Conservation (phyloP, 30 jellyfish, hydroid and myxozoan species). For the Aurelia sp. region DNA sequence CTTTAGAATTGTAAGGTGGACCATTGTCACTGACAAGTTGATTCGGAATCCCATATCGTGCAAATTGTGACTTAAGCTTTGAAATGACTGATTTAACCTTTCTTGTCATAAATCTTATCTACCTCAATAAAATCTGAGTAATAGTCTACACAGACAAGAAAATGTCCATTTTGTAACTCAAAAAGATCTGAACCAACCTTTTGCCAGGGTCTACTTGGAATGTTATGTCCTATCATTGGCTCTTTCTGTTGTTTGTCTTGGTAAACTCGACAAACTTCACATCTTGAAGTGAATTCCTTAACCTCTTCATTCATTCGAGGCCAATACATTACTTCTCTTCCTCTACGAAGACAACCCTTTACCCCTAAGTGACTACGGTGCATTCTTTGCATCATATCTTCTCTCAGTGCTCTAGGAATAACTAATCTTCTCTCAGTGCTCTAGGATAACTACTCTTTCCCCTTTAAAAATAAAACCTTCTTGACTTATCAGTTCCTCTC, state of each 20-base stretch:
- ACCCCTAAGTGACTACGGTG: constrained; percentile 48
- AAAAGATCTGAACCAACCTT: constrained; percentile 57
- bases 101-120: constrained; percentile 23
- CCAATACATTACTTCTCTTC: constrained; percentile 48
- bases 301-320: constrained; percentile 44
- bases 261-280: constrained; percentile 31
- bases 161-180: neutral
- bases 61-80: constrained; percentile 18
- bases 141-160: no score
- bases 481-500: constrained; percentile 30
- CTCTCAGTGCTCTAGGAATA: constrained; percentile 41
- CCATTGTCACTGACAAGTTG: constrained; percentile 46
- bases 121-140: constrained; percentile 2
- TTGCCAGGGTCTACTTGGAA: constrained; percentile 44
- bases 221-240: constrained; percentile 32
- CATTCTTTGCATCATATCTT: constrained; percentile 12
- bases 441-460: constrained; percentile 51
- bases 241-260: constrained; percentile 15
- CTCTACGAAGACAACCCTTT: constrained; percentile 30
- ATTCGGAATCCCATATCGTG: constrained; percentile 43
- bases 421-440: constrained; percentile 37
- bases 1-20: constrained; percentile 46
- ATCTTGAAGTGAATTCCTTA: constrained; percentile 29
- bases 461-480: constrained; percentile 58
- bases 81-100: constrained; percentile 13